Evolutionary conservation across 2,888 invertebrate species (phyloP).

Genomic region (Athetis lepigone): DNA sequence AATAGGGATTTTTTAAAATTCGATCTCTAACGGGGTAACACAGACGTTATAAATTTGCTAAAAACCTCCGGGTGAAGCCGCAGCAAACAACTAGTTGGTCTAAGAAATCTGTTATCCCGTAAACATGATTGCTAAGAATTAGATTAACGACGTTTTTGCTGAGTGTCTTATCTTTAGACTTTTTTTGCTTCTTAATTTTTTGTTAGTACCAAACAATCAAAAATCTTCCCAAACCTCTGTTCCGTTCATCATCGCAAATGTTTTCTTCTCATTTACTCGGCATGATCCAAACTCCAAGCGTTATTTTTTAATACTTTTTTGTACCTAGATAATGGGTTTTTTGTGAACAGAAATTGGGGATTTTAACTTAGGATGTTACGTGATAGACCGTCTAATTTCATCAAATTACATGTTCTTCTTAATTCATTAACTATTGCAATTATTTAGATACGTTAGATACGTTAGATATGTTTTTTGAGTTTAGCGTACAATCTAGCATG

Average conservation of each 20-base stretch:
- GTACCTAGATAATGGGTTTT: slow-evolving; percentile 63
- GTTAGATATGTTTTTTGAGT: slow-evolving; percentile 38
- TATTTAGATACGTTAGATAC: slow-evolving; percentile 44
- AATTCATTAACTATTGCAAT: slow-evolving; percentile 54
- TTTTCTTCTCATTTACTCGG: slow-evolving; percentile 47
- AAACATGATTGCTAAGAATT: no score
- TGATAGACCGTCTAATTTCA: slow-evolving; percentile 46
- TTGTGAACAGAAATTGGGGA: slow-evolving; percentile 54
- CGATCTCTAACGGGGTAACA: no score
- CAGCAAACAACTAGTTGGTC: no score
- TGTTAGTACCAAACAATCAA: slow-evolving; percentile 25
- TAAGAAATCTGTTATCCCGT: no score
- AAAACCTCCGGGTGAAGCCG: no score
- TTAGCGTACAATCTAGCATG: slow-evolving; percentile 19
- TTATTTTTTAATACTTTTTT: slow-evolving; percentile 51
- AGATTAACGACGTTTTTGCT: no score
- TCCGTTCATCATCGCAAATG: slow-evolving; percentile 42
- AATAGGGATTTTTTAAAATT: no score
- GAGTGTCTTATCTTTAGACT: no score
- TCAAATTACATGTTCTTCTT: slow-evolving; percentile 52
- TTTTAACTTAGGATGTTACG: slow-evolving; percentile 49
- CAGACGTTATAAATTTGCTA: no score
- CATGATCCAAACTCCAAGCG: slow-evolving; percentile 25
- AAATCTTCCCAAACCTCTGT: slow-evolving; percentile 50
- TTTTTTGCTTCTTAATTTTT: neutral